Evolutionary conservation across 2,113 vertebrate species (phyloP).

Genomic region (Scomber scombrus): DNA sequence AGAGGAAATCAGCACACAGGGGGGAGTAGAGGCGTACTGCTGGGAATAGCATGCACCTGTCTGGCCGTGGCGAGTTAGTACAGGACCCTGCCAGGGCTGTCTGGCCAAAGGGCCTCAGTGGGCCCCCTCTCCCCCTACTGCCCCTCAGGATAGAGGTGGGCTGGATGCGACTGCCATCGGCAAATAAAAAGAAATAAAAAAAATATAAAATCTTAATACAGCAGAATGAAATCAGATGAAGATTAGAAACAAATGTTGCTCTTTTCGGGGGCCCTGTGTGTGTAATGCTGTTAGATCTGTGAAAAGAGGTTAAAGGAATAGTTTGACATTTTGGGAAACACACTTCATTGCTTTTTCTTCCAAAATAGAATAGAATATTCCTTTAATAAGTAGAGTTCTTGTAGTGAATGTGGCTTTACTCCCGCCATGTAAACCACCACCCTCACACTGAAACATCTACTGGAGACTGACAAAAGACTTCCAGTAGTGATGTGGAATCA

Average conservation of each 20-base stretch:
- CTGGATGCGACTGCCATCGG: constrained; percentile 80
- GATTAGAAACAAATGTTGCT: neutral
- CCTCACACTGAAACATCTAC: neutral
- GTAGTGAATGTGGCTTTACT: neutral
- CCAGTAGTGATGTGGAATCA: neutral
- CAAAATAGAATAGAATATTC: no score
- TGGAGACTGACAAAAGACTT: neutral
- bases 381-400: no score
- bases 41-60: constrained; percentile 82
- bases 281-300: neutral
- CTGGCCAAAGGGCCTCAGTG: constrained; percentile 78
- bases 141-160: constrained; percentile 86
- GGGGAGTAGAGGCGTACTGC: constrained; percentile 14
- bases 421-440: neutral
- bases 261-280: neutral
- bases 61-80: constrained; percentile 74
- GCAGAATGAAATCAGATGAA: constrained; percentile 6
- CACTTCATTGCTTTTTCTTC: no score
- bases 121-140: constrained; percentile 80
- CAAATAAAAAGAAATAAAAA: constrained; percentile 53
- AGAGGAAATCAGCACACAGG: constrained; percentile 27
- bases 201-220: constrained; percentile 35
- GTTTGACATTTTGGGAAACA: neutral
- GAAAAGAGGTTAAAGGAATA: neutral
- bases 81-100: constrained; percentile 76